Base-by-base conservation (phyloP, 2,888 invertebrate species). In the Cantharis flavilabris region DNA sequence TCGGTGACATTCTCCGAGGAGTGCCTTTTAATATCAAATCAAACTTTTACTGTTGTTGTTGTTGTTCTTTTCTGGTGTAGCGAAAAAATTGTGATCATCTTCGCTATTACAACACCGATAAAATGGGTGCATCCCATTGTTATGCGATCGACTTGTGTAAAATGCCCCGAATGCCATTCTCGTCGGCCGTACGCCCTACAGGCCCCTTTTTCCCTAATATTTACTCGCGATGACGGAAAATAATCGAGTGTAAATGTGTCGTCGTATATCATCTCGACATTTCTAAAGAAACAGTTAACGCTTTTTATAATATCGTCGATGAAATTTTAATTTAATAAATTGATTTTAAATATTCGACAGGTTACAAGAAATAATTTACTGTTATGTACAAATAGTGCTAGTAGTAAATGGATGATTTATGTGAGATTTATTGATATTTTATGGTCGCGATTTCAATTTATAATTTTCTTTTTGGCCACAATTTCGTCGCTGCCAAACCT, bases 1-100 rank as follows among this genome's bases (percentile, higher is more conserved):
- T 71, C 78, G 75, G 78, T 78, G 78, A 78, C 78, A 78, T 78
- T 76, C 76, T 71, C 14, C 64, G 71, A 62, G 78, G 78, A 76
- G 78, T 78, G 78, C 76, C 78, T 76, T 74, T 77, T 76, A 77
- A 77, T 77, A 77, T 77, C 75, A 67, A 75, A 49, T 49, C 49
- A n/a, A 76, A 76, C 64, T 73, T 76, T 69, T 76, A 33, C 69
- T 73, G 26, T 26, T 26, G 26, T 26, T 26, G 26, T 26, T 26
- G 33, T 33, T 76, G 65, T 63, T 72, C 72, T 64, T 69, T 28
- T 20, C 70, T 72, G 72, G 49, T 64, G n/a, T 30, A 28, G 69
- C 28, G 14, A 69, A 64, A 74, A 63, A 30, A 23, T 73, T 69
- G 49, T 30, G 69, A 67, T 69, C 23, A 67, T 69, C 23, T 73